A percentile compares a stretch with the other conserved stretches of the same genome.
phyloP scores from a whole-genome alignment of 2,888 invertebrate genomes.

The Erannis defoliaria region DNA sequence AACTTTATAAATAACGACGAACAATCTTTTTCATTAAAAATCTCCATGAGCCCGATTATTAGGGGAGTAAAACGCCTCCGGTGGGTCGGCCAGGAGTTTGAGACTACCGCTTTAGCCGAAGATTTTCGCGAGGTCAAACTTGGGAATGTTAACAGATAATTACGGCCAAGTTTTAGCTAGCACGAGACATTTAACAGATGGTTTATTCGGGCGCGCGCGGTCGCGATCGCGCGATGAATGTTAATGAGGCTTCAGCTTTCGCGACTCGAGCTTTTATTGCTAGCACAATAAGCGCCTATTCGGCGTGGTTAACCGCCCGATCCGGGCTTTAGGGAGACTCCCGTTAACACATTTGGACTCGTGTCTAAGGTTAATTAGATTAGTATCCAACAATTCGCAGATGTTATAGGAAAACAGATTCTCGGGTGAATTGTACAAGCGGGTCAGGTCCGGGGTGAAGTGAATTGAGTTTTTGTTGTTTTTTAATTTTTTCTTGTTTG shows the following conservation, averaged over 20 bases:
- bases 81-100: constrained; percentile 70
- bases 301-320: constrained; percentile 51
- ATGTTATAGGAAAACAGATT: constrained; percentile 71
- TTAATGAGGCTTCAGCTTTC: constrained; percentile 72
- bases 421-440: constrained; percentile 47
- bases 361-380: constrained; percentile 85
- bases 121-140: constrained; percentile 85
- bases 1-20: constrained; percentile 84
- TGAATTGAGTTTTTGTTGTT: not conserved
- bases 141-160: constrained; percentile 87
- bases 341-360: constrained; percentile 85
- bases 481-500: not conserved
- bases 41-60: constrained; percentile 84
- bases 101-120: constrained; percentile 71
- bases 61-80: constrained; percentile 83
- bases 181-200: constrained; percentile 87
- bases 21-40: constrained; percentile 86
- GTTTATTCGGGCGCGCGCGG: constrained; percentile 83
- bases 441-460: constrained; percentile 17
- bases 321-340: constrained; percentile 69
- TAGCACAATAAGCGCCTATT: constrained; percentile 60
- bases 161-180: constrained; percentile 84
- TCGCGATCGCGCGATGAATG: constrained; percentile 84
- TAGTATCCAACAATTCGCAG: constrained; percentile 77
- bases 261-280: constrained; percentile 65